phyloP scores from a whole-genome alignment of 2,888 invertebrate genomes.

The Platycnemis pennipes region DNA sequence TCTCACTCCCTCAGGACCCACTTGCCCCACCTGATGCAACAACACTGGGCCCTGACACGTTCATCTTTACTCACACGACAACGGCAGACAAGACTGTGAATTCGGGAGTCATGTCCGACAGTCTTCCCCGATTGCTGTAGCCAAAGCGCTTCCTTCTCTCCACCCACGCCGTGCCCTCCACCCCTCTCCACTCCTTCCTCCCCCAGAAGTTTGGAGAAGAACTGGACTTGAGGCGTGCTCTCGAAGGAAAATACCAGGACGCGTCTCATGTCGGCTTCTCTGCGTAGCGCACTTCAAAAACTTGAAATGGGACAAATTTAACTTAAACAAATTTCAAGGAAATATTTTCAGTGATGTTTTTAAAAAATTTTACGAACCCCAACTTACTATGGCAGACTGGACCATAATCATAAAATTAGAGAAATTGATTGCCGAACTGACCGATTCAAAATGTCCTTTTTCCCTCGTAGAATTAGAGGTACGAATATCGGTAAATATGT shows the following conservation, averaged over 20 bases:
- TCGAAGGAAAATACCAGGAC: constrained; percentile 33
- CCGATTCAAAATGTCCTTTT: too few species aligned
- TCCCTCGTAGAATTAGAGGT: too few species aligned
- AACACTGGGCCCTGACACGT: not conserved
- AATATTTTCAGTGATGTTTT: too few species aligned
- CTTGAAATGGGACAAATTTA: not conserved
- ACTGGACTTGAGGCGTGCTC: constrained; percentile 2
- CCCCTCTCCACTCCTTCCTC: not conserved
- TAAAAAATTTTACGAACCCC: too few species aligned
- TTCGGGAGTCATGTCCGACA: constrained; percentile 13
- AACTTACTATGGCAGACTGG: too few species aligned
- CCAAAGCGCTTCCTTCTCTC: not conserved
- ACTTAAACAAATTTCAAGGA: not conserved
- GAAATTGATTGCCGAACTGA: too few species aligned
- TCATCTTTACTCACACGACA: not conserved
- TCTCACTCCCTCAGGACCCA: constrained; percentile 25
- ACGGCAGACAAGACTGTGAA: constrained; percentile 2
- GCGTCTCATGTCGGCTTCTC: not conserved
- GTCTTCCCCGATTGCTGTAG: not conserved
- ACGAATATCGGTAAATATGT: too few species aligned
- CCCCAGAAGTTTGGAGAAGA: not conserved
- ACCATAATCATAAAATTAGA: too few species aligned
- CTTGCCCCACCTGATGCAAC: constrained; percentile 37
- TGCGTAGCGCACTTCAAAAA: not conserved
- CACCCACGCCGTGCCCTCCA: too few species aligned